Evolutionary conservation across 2,888 invertebrate genomes (phyloP), one percentile per base, ranked within the genome.

Genomic region (Bruchidius siliquastri): DNA sequence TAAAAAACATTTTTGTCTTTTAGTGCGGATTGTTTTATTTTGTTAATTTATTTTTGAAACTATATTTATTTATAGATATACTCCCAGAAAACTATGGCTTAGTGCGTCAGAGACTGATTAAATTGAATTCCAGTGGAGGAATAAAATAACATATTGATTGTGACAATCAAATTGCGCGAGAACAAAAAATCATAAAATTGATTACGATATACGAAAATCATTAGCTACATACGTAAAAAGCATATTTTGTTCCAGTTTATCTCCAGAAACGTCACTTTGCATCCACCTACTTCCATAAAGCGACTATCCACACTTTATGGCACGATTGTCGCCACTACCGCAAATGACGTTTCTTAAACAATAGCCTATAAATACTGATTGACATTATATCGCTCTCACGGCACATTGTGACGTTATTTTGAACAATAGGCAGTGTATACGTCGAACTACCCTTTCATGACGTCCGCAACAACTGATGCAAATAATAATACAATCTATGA

Each of bases 371-470:
- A 49, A 49, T 49, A 18, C 49, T 49, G 49, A 49, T 49, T 13
- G 18, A 13, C 6, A 49, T 13, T 49, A 49, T 49, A 13, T n/a
- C n/a, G 49, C 49, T 49, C 49, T 49, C 49, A 49, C 6, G 13
- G 49, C 18, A 49, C 49, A 74, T 73, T 73, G 73, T 85, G 85
- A 85, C 85, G 85, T 79, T 85, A 83, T 85, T 85, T 84, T 76
- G 72, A 71, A 77, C 80, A 80, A 76, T 82, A 13, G 49, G 49
- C 1, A 49, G 18, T 13, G 49, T 13, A 49, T 49, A 49, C 49
- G 49, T 4, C 13, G 49, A 8, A 49, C 18, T 4, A 13, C 26
- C 2, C 3, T 26, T 8, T 26, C 2, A 49, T 49, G 49, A 49
- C 49, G 49, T 49, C 8, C 18, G 13, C 49, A 8, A 18, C 49